Evolutionary conservation across 2,113 vertebrate genomes (phyloP), one percentile per base, ranked within the genome.

Genomic region (Tapirus terrestris): DNA sequence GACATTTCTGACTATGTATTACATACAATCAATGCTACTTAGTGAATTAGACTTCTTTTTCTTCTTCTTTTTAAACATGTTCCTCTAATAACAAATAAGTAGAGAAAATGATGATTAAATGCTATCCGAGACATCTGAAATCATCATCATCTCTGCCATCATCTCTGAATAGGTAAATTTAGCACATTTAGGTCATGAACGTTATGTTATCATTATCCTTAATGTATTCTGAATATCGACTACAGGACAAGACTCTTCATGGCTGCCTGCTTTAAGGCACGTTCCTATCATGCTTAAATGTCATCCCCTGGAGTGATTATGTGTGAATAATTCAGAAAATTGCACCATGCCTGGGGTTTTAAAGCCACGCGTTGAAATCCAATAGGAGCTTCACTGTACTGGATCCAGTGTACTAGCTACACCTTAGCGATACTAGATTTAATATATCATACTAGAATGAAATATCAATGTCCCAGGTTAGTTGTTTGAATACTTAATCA

Each of bases 251-350:
- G 88, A 92, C 80, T 96, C 87, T 97, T 98, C 91, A 93, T 87
- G 94, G 89, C 80, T 98, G 94, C 88, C 96, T 98, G 97, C 90
- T 98, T 98, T 98, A 98, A 98, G 97, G 96, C 80, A 95, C 89
- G 97, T 96, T 97, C 92, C 92, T 86, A 76, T 98, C 96, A 97
- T 95, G 77, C 95, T 97, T 88, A 98, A 98, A 96, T 93, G 61
- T 56, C 98, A 98, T 98, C 89, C 97, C 84, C 96, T 96, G 91
- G 96, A 98, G 98, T 98, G 96, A 98, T 98, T 98, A 97, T 91
- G 51, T 90, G 95, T 68, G 97, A 98, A 98, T 99, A 98, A 99
- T 98, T 98, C 97, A 98, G 97, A 98, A 98, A 98, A 99, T 97
- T 97, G 94, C 60, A 97, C 86, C 73, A 84, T 96, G 92, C 96